phyloP scores from a whole-genome alignment of 2,888 invertebrate genomes.

The Venusia cambrica region DNA sequence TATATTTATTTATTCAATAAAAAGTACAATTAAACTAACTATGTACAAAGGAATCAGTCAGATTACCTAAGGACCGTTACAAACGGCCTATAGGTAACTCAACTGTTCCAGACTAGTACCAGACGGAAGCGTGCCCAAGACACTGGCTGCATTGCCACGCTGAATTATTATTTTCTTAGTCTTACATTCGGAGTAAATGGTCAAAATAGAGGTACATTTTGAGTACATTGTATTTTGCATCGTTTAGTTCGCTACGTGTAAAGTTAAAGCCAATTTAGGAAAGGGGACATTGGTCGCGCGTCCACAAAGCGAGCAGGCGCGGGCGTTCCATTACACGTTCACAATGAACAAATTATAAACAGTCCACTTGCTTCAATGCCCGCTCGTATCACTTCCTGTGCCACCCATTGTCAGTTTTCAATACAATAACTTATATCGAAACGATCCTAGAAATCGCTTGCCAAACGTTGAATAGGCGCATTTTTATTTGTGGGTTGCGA shows the following conservation, averaged over 20 bases:
- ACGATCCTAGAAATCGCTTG: constrained; percentile 70
- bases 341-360: constrained; percentile 80
- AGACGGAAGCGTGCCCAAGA: too few species aligned
- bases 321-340: constrained; percentile 63
- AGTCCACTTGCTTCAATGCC: constrained; percentile 76
- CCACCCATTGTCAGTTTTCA: constrained; percentile 71
- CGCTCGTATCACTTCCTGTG: constrained; percentile 75
- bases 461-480: constrained; percentile 58
- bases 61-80: too few species aligned
- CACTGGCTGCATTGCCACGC: too few species aligned
- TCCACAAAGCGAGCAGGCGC: constrained; percentile 53
- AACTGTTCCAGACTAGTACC: too few species aligned
- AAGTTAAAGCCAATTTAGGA: constrained; percentile 67
- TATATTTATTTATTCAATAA: too few species aligned
- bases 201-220: too few species aligned
- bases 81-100: too few species aligned
- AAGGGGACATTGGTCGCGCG: constrained; percentile 51
- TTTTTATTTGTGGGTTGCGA: constrained; percentile 66
- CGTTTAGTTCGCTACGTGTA: constrained; percentile 19
- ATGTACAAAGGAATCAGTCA: too few species aligned
- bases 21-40: too few species aligned
- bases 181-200: too few species aligned
- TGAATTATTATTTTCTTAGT: too few species aligned
- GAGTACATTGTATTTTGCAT: constrained; percentile 7
- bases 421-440: constrained; percentile 80